phyloP scores from a whole-genome alignment of 2,888 invertebrate genomes.

The Eurytoma californica region DNA sequence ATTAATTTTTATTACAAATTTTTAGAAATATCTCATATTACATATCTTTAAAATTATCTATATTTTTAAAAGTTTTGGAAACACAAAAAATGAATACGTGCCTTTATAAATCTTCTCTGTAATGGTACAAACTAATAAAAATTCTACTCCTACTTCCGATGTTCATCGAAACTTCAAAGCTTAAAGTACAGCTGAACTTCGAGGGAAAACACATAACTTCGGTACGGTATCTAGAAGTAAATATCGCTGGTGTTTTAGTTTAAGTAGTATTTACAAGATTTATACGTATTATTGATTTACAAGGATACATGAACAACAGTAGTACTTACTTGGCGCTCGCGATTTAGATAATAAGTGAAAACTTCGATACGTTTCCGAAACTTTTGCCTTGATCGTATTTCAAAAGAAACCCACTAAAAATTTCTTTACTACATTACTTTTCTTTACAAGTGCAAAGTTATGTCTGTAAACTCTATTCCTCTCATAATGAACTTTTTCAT shows the following conservation, averaged over 20 bases:
- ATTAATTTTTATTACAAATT: too few species aligned
- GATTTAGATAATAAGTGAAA: slow-evolving; percentile 13
- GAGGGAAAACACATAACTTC: slow-evolving; percentile 31
- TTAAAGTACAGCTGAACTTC: slow-evolving; percentile 17
- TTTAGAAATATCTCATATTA: too few species aligned
- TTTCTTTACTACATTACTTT: neutral
- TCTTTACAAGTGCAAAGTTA: neutral
- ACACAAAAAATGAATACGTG: neutral
- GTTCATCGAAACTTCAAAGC: slow-evolving; percentile 28
- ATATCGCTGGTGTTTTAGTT: slow-evolving; percentile 35
- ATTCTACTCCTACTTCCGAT: neutral
- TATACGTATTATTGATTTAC: slow-evolving; percentile 23
- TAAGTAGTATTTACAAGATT: slow-evolving; percentile 26
- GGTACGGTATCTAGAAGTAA: slow-evolving; percentile 38
- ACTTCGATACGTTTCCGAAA: slow-evolving; percentile 20
- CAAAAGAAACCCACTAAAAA: slow-evolving; percentile 20
- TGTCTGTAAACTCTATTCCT: too few species aligned
- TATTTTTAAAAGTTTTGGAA: neutral
- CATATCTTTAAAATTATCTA: too few species aligned
- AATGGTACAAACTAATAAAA: neutral
- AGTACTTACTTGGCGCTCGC: slow-evolving; percentile 24
- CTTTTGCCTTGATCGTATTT: slow-evolving; percentile 12
- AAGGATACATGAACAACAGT: slow-evolving; percentile 20
- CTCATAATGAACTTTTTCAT: too few species aligned
- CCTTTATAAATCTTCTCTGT: too few species aligned